These are phyloP conservation scores for Drosophila aff. DNA, from an alignment of 1,140 invertebrate species.

Conservation along the genomic window DNA sequence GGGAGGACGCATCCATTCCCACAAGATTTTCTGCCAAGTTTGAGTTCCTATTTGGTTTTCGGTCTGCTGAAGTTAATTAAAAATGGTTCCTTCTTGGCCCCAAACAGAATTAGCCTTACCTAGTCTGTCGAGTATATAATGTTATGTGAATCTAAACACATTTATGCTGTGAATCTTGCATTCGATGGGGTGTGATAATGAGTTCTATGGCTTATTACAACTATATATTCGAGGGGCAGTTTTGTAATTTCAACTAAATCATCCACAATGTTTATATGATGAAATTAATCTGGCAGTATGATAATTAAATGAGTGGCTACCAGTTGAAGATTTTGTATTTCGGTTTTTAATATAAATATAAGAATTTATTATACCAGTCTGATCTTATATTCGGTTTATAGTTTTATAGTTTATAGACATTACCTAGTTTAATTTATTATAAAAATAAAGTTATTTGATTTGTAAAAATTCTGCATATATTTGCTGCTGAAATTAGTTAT, in stretches of 20 bases:
- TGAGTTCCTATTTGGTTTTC: slow-evolving; percentile 77
- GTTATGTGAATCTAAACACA: neutral
- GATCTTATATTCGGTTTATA: neutral
- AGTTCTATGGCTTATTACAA: slow-evolving; percentile 59
- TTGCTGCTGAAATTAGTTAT: too few relatives aligned
- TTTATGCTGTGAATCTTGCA: slow-evolving; percentile 15
- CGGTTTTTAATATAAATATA: neutral
- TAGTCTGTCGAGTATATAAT: slow-evolving; percentile 12
- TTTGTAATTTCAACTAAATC: slow-evolving; percentile 37
- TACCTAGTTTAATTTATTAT: too few relatives aligned
- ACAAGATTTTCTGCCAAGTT: slow-evolving; percentile 72
- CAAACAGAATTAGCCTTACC: slow-evolving; percentile 67
- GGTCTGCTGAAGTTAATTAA: slow-evolving; percentile 83
- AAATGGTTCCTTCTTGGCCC: slow-evolving; percentile 66
- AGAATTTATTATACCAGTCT: neutral
- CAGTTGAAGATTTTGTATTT: too few relatives aligned
- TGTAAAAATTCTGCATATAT: neutral
- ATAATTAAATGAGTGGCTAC: neutral
- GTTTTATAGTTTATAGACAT: neutral
- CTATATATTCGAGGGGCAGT: slow-evolving; percentile 22
- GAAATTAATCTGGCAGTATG: slow-evolving; percentile 5
- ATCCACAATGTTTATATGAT: slow-evolving; percentile 11
- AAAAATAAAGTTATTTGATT: neutral
- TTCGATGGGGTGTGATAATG: slow-evolving; percentile 61
- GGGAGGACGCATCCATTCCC: slow-evolving; percentile 30